Evolutionary conservation across 2,113 vertebrate genomes (phyloP), one percentile per base, ranked within the genome.

Genomic region (Poecile atricapillus): DNA sequence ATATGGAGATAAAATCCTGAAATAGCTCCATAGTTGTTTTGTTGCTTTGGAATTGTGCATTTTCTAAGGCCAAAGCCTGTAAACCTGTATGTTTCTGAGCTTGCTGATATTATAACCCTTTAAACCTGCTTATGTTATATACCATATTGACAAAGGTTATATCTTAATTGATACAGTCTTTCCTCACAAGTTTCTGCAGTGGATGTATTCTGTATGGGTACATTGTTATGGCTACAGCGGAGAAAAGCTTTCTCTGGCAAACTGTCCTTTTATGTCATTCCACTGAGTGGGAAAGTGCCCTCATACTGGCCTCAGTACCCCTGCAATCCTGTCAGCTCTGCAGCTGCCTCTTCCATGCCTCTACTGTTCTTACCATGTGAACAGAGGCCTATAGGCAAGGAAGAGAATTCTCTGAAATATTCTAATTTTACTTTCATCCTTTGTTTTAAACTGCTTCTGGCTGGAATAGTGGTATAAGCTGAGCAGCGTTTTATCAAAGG

Each of bases 271-370:
- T 62, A 49, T 90, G 71, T 69, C 10, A 20, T 59, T 79, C 10
- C 37, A 24, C 14, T 12, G 53, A 22, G 47, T 65, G 64, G 50
- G 52, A 70, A 81, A 81, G 43, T 78, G 65, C 69, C 78, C 31
- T 43, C 39, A 7, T 0, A 1, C 15, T 43, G 39, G 8, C 20
- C 11, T 28, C 0, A 0, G 6, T 24, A 28, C 20, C 21, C 60
- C 33, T 15, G 19, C 70, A 28, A 10, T 59, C n/a, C 31, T 4
- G 1, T 65, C 39, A 58, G 15, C 31, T 37, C 7, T 35, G 35
- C n/a, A 71, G 76, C 67, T 49, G 47, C 44, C 37, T 77, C 58
- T 64, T 68, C 64, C 22, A 43, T 46, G 28, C 33, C 44, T 68
- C 24, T n/a, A 0, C 69, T 78, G 15, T 74, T 83, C 69, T 78